Evolutionary conservation across 2,113 vertebrate genomes (phyloP).

Genomic region (Hassar affinis): DNA sequence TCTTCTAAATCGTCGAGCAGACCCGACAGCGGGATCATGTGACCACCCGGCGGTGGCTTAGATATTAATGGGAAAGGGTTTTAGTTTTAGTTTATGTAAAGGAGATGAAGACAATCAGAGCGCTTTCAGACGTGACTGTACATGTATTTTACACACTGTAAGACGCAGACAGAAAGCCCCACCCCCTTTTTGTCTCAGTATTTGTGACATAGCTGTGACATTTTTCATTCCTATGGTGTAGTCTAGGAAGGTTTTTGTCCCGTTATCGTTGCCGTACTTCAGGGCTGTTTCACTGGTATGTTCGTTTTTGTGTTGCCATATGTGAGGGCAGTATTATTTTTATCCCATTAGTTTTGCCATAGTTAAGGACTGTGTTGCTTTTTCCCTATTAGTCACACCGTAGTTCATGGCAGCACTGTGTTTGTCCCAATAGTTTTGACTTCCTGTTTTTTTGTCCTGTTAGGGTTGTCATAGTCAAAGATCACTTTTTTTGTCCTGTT

Average conservation of each 20-base stretch:
- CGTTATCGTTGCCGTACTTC: neutral
- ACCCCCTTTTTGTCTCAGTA: neutral
- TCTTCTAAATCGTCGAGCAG: neutral
- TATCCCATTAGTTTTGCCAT: neutral
- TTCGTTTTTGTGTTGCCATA: neutral
- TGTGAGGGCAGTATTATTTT: neutral
- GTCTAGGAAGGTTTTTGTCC: neutral
- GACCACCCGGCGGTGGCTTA: too few relatives aligned
- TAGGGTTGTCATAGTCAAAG: neutral
- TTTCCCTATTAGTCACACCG: neutral
- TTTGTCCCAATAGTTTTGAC: neutral
- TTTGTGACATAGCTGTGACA: neutral
- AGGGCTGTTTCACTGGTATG: neutral
- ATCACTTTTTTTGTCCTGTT: too few relatives aligned
- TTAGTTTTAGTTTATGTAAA: neutral
- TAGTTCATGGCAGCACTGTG: neutral
- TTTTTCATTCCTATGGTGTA: neutral
- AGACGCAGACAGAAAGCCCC: neutral
- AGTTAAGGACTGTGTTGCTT: neutral
- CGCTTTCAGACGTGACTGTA: neutral
- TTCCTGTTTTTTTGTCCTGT: neutral
- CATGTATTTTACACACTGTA: neutral
- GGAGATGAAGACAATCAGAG: conserved; percentile 9
- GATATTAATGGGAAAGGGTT: neutral
- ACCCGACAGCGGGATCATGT: neutral